These are phyloP conservation scores for Eilema griseolum DNA, from an alignment of 2,888 invertebrate genomes.

Conservation along the genomic window DNA sequence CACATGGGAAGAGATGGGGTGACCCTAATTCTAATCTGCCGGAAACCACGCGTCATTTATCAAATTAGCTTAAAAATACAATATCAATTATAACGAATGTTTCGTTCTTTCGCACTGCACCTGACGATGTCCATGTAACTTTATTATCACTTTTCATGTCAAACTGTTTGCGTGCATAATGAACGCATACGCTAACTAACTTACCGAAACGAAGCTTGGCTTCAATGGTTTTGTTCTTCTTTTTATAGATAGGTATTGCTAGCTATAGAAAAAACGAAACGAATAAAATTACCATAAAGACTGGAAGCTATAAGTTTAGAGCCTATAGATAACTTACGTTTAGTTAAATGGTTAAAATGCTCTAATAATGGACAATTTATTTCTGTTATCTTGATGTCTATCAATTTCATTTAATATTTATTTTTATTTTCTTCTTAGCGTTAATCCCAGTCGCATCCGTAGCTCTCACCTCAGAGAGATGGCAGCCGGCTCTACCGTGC, in stretches of 20 bases:
- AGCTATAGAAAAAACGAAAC: neutral
- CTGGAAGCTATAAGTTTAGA: neutral
- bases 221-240: neutral
- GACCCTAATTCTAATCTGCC: too few relatives aligned
- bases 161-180: constrained; percentile 4
- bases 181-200: neutral
- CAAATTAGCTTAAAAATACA: neutral
- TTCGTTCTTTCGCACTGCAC: neutral
- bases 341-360: neutral
- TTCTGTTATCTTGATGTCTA: neutral
- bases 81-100: neutral
- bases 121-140: neutral
- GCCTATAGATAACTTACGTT: neutral
- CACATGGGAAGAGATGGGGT: too few relatives aligned
- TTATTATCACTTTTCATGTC: neutral
- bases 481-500: too few relatives aligned
- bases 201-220: neutral
- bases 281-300: neutral
- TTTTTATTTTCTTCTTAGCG: too few relatives aligned
- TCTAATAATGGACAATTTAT: neutral
- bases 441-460: too few relatives aligned
- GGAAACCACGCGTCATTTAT: too few relatives aligned
- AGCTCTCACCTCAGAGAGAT: too few relatives aligned
- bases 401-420: neutral
- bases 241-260: neutral